Base-by-base conservation (phyloP, 2,888 invertebrate genomes). In the Mantis religiosa region DNA sequence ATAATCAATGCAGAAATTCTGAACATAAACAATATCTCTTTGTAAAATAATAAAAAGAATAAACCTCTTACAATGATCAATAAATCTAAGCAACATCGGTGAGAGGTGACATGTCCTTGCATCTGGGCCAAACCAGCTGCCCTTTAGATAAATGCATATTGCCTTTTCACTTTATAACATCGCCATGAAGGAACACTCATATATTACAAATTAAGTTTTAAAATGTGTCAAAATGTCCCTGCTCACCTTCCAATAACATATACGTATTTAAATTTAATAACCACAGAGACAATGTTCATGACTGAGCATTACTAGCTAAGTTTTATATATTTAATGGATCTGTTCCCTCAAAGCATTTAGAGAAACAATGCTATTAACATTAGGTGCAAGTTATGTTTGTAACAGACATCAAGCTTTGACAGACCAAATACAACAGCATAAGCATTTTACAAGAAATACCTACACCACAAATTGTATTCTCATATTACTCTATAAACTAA, bases 361-460 rank as follows among this genome's bases (percentile, higher is more conserved):
- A 83, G 84, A 88, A 83, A 71, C 41, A 82, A 41, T 88, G 82
- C 71, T 83, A 88, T 34, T 41, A 88, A 88, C 88, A 88, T 88
- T 87, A 82, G 87, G 87, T 87, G 87, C 87, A 87, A 71, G 54
- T 87, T 82, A 87, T 54, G 30, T 81, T 71, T 87, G 82, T 88
- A 84, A 47, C 84, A 88, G 83, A 88, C 84, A 88, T 83, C 88
- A 88, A 88, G 88, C 88, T 83, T 54, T 88, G 34, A 54, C 88
- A 88, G 83, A 87, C 81, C 87, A 83, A 82, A 87, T 87, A 87
- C 82, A 83, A 87, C 54, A 88, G 88, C 83, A 88, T 83, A 88
- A 88, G 88, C 88, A 88, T 88, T 83, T 88, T 83, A 87, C 87
- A 88, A 54, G 88, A 88, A 84, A 83, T 88, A 88, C 88, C 88